These are phyloP conservation scores for Ladona fulva DNA, from an alignment of 1,140 invertebrate species.

Conservation along the genomic window DNA sequence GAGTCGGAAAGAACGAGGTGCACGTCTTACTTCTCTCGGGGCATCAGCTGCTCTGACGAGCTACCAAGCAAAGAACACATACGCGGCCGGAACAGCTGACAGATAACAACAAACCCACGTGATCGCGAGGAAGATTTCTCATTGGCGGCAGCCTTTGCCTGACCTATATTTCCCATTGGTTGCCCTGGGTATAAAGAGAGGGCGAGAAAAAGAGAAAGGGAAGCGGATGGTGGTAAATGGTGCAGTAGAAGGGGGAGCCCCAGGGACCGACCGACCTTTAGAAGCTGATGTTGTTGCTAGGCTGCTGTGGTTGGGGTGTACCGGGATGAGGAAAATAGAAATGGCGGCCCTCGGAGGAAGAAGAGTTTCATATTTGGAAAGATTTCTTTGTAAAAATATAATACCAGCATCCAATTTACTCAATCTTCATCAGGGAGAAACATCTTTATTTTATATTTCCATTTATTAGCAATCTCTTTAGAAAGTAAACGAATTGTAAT, in stretches of 20 bases:
- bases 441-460: too few relatives aligned
- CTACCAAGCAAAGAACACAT: conserved; percentile 18
- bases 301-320: not conserved
- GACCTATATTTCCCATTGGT: conserved; percentile 18
- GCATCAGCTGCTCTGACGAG: conserved; percentile 20
- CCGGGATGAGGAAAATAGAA: not conserved
- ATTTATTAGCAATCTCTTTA: too few relatives aligned
- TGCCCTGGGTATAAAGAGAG: not conserved
- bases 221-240: not conserved
- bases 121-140: conserved; percentile 30
- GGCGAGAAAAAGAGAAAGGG: conserved; percentile 10
- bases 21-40: conserved; percentile 19
- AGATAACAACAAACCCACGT: conserved; percentile 53
- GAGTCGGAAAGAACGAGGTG: conserved; percentile 14
- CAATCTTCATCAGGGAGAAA: too few relatives aligned
- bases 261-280: not conserved
- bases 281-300: conserved; percentile 8
- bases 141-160: conserved; percentile 32
- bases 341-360: not conserved
- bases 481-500: too few relatives aligned
- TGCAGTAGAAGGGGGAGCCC: not conserved
- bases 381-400: too few relatives aligned
- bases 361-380: too few relatives aligned
- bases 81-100: conserved; percentile 41
- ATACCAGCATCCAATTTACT: too few relatives aligned